Evolutionary conservation across 1,140 invertebrate genomes (phyloP).

Genomic region (Papilio glaucus): DNA sequence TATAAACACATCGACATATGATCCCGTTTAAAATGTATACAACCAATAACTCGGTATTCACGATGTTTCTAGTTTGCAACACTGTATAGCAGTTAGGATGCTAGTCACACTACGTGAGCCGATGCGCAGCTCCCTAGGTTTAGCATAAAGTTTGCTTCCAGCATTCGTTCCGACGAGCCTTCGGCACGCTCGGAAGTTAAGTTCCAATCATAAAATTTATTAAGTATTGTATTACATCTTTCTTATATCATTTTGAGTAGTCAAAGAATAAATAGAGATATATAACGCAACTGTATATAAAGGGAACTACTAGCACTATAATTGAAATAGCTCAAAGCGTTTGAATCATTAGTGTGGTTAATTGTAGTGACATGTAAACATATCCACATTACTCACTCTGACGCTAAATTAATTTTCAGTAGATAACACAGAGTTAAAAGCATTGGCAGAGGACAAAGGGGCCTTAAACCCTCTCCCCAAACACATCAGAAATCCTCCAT

Average conservation of each 20-base stretch:
- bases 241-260: not conserved
- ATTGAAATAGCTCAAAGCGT: too few relatives aligned
- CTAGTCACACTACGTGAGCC: not conserved
- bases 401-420: too few relatives aligned
- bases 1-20: not conserved
- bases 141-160: constrained; percentile 8
- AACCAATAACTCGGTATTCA: not conserved
- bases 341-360: too few relatives aligned
- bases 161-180: not conserved
- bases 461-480: too few relatives aligned
- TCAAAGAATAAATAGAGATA: too few relatives aligned
- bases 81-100: not conserved
- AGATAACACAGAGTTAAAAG: too few relatives aligned
- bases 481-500: too few relatives aligned
- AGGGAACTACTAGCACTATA: too few relatives aligned
- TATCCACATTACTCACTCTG: too few relatives aligned
- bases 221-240: not conserved
- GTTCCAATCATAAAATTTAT: not conserved
- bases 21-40: not conserved
- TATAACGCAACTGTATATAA: too few relatives aligned
- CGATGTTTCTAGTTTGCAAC: not conserved
- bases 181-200: not conserved
- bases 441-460: too few relatives aligned
- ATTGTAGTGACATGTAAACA: too few relatives aligned
- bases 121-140: not conserved